Evolutionary conservation across 2,888 invertebrate genomes (phyloP).

Genomic region (Amblyteles armatorius): DNA sequence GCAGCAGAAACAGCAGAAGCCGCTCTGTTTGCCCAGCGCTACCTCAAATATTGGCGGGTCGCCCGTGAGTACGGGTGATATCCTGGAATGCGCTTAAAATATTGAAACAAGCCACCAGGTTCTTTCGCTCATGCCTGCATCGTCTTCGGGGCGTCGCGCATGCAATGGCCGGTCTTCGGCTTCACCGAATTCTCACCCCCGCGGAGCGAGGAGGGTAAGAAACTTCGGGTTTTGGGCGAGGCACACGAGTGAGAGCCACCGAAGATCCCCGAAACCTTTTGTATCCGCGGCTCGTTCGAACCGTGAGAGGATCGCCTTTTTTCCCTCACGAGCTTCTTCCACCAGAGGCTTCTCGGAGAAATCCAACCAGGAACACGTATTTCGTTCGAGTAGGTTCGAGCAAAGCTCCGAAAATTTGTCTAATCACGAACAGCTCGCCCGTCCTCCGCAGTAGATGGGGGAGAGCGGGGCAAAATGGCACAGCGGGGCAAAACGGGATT

Average conservation of each 20-base stretch:
- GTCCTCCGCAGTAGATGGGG: neutral
- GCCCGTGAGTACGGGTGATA: conserved; percentile 76
- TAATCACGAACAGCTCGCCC: neutral
- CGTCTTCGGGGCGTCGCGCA: conserved; percentile 38
- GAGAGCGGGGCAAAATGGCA: too few species aligned
- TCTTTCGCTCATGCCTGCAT: conserved; percentile 56
- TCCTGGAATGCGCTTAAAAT: conserved; percentile 78
- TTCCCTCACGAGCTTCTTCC: neutral
- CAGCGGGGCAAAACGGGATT: too few species aligned
- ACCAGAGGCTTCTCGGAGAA: conserved; percentile 22
- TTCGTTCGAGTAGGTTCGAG: conserved; percentile 7
- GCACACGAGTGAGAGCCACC: neutral
- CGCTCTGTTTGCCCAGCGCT: conserved; percentile 60
- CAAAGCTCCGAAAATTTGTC: conserved; percentile 3
- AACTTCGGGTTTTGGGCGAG: conserved; percentile 23
- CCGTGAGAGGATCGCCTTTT: conserved; percentile 44
- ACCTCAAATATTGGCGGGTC: conserved; percentile 80
- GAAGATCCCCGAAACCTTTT: conserved; percentile 46
- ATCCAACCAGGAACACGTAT: conserved; percentile 2
- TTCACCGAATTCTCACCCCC: conserved; percentile 58
- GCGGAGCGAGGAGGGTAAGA: conserved; percentile 32
- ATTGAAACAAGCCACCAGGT: conserved; percentile 76
- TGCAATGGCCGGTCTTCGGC: conserved; percentile 56
- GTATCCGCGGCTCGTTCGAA: conserved; percentile 4
- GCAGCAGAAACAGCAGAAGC: conserved; percentile 22